phyloP scores from a whole-genome alignment of 2,113 vertebrate genomes.

The Planiliza haematocheilus region DNA sequence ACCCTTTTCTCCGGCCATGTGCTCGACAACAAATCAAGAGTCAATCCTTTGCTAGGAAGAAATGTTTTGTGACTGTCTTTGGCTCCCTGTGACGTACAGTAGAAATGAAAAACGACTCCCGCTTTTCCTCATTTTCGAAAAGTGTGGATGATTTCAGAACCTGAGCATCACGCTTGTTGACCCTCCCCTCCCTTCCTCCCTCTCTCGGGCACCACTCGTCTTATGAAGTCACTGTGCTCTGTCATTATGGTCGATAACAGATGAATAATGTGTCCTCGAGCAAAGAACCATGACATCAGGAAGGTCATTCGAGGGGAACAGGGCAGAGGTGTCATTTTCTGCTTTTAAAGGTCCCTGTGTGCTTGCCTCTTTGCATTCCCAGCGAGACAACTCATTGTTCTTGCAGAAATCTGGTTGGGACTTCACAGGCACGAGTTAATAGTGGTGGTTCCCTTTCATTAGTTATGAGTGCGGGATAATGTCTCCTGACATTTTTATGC shows the following conservation, averaged over 20 bases:
- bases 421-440: not conserved
- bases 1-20: not conserved
- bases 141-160: slow-evolving; percentile 47
- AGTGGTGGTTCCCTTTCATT: slow-evolving; percentile 6
- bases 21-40: slow-evolving; percentile 8
- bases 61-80: not conserved
- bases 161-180: slow-evolving; percentile 25
- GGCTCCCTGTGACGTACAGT: not conserved
- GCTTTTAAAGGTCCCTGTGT: slow-evolving; percentile 23
- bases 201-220: slow-evolving; percentile 57
- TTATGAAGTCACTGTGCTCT: slow-evolving; percentile 64
- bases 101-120: slow-evolving; percentile 21
- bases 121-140: slow-evolving; percentile 36
- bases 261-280: slow-evolving; percentile 62
- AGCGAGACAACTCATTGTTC: not conserved
- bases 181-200: slow-evolving; percentile 24
- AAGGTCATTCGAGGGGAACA: slow-evolving; percentile 43
- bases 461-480: not conserved
- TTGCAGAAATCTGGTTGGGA: slow-evolving; percentile 3
- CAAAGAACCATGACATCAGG: slow-evolving; percentile 51
- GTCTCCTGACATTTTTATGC: slow-evolving; percentile 16
- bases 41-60: not conserved
- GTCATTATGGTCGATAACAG: slow-evolving; percentile 55
- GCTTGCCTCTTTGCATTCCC: slow-evolving; percentile 27
- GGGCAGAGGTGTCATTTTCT: slow-evolving; percentile 50